phyloP scores from a whole-genome alignment of 2,888 invertebrate genomes.

The Drosophila formosana region DNA sequence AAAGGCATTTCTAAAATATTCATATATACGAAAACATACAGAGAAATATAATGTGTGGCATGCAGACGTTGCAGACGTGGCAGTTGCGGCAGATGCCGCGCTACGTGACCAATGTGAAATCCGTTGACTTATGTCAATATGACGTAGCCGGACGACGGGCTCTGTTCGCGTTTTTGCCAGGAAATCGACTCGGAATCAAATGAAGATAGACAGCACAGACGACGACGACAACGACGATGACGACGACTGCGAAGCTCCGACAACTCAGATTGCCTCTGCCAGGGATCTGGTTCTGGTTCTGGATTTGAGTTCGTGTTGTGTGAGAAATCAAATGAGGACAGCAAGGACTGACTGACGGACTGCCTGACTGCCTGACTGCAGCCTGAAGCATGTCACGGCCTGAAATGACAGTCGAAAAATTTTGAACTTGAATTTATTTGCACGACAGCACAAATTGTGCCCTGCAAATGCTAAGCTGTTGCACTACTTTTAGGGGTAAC shows the following conservation, averaged over 20 bases:
- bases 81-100: constrained; percentile 55
- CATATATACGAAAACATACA: constrained; percentile 56
- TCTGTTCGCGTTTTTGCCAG: constrained; percentile 67
- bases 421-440: constrained; percentile 79
- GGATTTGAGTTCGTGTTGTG: constrained; percentile 25
- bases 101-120: constrained; percentile 80
- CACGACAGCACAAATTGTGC: constrained; percentile 59
- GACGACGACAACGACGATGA: constrained; percentile 21
- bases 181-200: constrained; percentile 75
- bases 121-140: constrained; percentile 80
- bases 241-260: too few relatives aligned
- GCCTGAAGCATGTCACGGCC: constrained; percentile 28
- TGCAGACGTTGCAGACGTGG: constrained; percentile 13
- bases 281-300: neutral
- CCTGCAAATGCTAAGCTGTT: constrained; percentile 33
- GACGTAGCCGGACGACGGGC: constrained; percentile 48
- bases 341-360: constrained; percentile 25
- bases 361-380: constrained; percentile 16
- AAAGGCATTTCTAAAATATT: constrained; percentile 41
- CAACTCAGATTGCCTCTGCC: constrained; percentile 10
- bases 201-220: constrained; percentile 78
- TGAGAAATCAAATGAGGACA: constrained; percentile 75
- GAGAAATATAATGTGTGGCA: constrained; percentile 11
- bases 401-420: constrained; percentile 61
- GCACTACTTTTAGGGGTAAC: constrained; percentile 48